Evolutionary conservation across 2,888 invertebrate species (phyloP), one percentile per base, ranked within the genome.

Genomic region (Antheraea yamamai): DNA sequence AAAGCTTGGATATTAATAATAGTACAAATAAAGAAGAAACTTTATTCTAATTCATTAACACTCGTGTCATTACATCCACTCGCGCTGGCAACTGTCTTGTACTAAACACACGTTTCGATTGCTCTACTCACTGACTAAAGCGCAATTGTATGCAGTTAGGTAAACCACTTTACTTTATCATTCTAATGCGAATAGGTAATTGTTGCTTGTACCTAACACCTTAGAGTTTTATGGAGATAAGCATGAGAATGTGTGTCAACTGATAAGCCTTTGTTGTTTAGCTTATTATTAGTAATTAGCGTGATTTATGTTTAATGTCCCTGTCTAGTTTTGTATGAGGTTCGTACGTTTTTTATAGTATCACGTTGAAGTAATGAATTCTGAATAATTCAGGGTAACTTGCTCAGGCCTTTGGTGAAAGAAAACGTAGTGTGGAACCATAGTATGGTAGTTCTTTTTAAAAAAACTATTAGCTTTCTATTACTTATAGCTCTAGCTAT

Each of bases 141-240:
- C 16, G 23, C 10, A 70, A 70, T 70, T 70, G 39, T 39, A 70
- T n/a, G 39, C 70, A 70, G 10, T 70, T 70, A 70, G 8, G 70
- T 39, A n/a, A 39, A 70, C 39, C 70, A 70, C 70, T 70, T 70
- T 70, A 39, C 70, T 70, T 68, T 70, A 39, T 39, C 70, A 70
- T 20, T 39, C 3, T 70, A 70, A 70, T 70, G 39, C 10, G 18
- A 20, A 39, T 10, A n/a, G 70, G 70, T 39, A 70, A 70, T 70
- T 70, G 39, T 70, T 39, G 39, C n/a, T 39, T 70, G n/a, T 70
- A 26, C 20, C 70, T 70, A 70, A 70, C 70, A 8, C 39, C 70
- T 70, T n/a, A 70, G 20, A n/a, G 35, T 39, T 66, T 39, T 70
- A 70, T 39, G 39, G 39, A 39, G 70, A 70, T 70, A 70, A 70